Conservation (phyloP, 2,113 vertebrate genomes). For the Thamnaconus septentrionalis region DNA sequence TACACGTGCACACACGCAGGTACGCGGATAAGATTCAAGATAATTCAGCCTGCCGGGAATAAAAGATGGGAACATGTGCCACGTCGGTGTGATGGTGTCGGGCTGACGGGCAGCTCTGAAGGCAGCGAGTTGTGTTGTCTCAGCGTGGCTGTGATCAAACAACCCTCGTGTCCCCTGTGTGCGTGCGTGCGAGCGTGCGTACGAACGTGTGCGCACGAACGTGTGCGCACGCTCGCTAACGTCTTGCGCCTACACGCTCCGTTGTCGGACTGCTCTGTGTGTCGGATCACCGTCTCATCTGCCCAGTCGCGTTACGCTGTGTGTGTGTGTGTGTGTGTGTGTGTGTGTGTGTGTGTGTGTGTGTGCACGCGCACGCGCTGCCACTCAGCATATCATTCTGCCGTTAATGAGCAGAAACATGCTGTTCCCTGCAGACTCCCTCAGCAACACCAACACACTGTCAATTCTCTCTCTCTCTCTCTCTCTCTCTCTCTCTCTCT, state of each 20-base stretch:
- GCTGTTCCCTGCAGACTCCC: conserved; percentile 48
- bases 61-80: too few relatives aligned
- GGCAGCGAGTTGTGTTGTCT: too few relatives aligned
- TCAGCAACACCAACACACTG: conserved; percentile 15
- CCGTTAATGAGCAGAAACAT: background rate
- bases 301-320: conserved; percentile 41
- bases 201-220: conserved; percentile 1
- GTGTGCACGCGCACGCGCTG: conserved; percentile 25
- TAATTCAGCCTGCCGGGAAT: conserved; percentile 1
- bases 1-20: too few relatives aligned
- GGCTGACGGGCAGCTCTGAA: background rate
- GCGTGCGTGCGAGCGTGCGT: conserved; percentile 19
- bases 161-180: conserved; percentile 3
- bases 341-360: background rate
- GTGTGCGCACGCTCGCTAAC: conserved; percentile 8
- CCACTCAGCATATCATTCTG: conserved; percentile 12
- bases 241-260: too few relatives aligned
- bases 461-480: background rate
- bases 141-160: background rate
- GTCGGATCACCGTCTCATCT: conserved; percentile 56
- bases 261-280: conserved; percentile 43
- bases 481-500: too few relatives aligned
- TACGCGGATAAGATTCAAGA: too few relatives aligned
- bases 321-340: too few relatives aligned
- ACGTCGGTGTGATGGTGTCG: too few relatives aligned